phyloP scores from a whole-genome alignment of 1,140 invertebrate genomes.

The silkworm (Bombyx mori) region ASM3026992v2 NC_085108.1:412501-413000 shows the following conservation, averaged over 20 bases:
- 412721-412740: neutral
- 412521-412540: constrained; percentile 1
- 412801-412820: neutral
- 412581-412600: neutral
- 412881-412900: neutral
- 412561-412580: neutral
- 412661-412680: constrained; percentile 2
- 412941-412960: too few relatives aligned
- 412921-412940: too few relatives aligned
- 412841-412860: too few relatives aligned
- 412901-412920: neutral
- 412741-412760: neutral
- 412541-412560: neutral
- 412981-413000: too few relatives aligned
- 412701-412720: neutral
- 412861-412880: neutral
- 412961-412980: too few relatives aligned
- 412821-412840: too few relatives aligned
- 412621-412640: neutral
- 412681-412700: neutral
- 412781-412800: neutral
- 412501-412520: neutral
- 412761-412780: neutral
- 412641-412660: neutral
- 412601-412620: constrained; percentile 1